Conservation (phyloP, 1,140 invertebrate species). For the Metaphire vulgaris region DNA sequence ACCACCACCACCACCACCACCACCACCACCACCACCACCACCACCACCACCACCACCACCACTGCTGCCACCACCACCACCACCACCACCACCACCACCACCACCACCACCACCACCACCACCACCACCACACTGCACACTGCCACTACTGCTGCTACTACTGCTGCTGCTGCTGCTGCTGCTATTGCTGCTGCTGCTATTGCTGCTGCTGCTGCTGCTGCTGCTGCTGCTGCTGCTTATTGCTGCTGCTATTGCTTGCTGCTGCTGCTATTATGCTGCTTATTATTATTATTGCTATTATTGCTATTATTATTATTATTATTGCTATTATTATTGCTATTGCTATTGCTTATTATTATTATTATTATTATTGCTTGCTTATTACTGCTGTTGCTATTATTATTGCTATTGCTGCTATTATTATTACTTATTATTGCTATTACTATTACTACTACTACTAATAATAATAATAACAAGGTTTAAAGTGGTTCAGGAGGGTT, state of each 20-base stretch:
- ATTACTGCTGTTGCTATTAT: background rate
- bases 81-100: slow-evolving; percentile 4
- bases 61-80: slow-evolving; percentile 1
- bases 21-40: slow-evolving; percentile 12
- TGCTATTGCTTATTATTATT: background rate
- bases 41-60: slow-evolving; percentile 16
- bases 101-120: slow-evolving; percentile 6
- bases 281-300: background rate
- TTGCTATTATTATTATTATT: background rate
- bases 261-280: background rate
- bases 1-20: slow-evolving; percentile 13
- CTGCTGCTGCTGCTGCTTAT: background rate
- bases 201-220: background rate
- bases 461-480: too few relatives aligned
- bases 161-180: background rate
- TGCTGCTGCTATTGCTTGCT: background rate
- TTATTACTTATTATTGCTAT: too few relatives aligned
- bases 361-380: background rate
- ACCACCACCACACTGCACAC: slow-evolving; percentile 5
- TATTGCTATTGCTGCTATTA: background rate
- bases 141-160: background rate
- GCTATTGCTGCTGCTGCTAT: background rate
- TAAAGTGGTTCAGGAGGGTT: too few relatives aligned
- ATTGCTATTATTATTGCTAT: background rate
- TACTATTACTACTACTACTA: too few relatives aligned